A percentile compares a stretch with the other conserved stretches of the same genome.
Conservation (phyloP, 1,140 invertebrate species). For the Zaprionus davidi region DNA sequence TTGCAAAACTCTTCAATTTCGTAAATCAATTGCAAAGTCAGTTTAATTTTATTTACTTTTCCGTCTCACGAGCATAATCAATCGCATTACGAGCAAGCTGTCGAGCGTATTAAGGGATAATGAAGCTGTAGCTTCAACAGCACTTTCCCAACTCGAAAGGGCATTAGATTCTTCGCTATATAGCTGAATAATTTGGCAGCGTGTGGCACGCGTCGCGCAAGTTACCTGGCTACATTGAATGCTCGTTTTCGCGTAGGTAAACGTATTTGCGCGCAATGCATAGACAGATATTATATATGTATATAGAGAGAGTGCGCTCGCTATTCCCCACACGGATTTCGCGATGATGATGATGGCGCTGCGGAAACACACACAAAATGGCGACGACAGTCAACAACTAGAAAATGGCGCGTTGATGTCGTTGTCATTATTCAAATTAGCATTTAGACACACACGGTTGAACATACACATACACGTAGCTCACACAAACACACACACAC, state of each 20-base stretch:
- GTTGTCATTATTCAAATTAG: slow-evolving; percentile 82
- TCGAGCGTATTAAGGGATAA: slow-evolving; percentile 30
- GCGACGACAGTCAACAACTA: slow-evolving; percentile 54
- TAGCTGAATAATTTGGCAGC: slow-evolving; percentile 12
- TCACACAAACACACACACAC: slow-evolving; percentile 11
- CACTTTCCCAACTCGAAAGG: not conserved
- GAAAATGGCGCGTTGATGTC: slow-evolving; percentile 78
- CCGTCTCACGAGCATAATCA: slow-evolving; percentile 10
- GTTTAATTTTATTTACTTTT: slow-evolving; percentile 5
- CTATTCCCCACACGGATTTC: slow-evolving; percentile 4
- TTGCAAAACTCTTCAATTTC: slow-evolving; percentile 20
- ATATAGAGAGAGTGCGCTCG: not conserved
- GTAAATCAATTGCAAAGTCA: slow-evolving; percentile 17
- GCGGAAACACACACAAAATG: slow-evolving; percentile 60
- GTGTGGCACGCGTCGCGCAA: slow-evolving; percentile 26
- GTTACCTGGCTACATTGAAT: slow-evolving; percentile 24
- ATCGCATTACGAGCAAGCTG: slow-evolving; percentile 11
- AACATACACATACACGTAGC: slow-evolving; percentile 39
- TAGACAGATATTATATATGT: slow-evolving; percentile 26
- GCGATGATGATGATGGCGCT: slow-evolving; percentile 59
- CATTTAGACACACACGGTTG: slow-evolving; percentile 62
- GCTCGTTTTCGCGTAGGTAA: slow-evolving; percentile 27
- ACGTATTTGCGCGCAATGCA: slow-evolving; percentile 19
- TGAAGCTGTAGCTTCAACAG: not conserved
- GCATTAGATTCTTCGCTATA: not conserved